Conservation (phyloP, 2,797 vertebrate species). For the Peromyscus aztecus region DNA sequence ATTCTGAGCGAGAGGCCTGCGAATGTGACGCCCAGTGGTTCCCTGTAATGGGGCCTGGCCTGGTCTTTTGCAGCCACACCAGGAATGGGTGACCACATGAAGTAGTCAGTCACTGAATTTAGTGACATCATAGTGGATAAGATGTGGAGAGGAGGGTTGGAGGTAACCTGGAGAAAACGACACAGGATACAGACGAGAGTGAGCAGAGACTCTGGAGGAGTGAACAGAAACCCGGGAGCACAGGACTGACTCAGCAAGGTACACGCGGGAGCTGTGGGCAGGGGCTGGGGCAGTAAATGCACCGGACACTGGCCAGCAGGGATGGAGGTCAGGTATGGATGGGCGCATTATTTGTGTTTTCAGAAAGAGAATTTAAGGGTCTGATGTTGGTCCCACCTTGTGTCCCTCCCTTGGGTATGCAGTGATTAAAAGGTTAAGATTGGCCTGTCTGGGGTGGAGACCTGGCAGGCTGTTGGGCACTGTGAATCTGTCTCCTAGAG, state of each 20-base stretch:
- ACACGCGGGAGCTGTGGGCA: neutral
- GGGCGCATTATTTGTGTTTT: neutral
- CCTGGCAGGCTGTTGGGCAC: neutral
- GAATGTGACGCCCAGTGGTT: neutral
- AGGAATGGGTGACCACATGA: neutral
- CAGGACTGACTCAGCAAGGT: neutral
- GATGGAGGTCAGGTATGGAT: neutral
- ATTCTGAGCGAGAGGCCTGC: neutral
- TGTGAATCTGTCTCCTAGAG: neutral
- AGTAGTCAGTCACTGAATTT: neutral
- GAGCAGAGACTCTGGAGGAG: neutral
- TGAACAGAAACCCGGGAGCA: neutral
- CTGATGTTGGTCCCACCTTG: neutral
- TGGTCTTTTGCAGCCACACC: neutral
- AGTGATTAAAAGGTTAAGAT: neutral
- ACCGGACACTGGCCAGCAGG: neutral
- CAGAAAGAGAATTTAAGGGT: neutral
- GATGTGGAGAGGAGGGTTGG: neutral
- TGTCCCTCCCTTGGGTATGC: neutral
- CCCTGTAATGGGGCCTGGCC: neutral
- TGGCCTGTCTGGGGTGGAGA: no score
- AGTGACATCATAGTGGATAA: neutral
- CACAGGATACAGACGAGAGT: neutral
- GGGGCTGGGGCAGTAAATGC: neutral
- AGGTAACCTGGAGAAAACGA: neutral